phyloP scores from a whole-genome alignment of 2,888 invertebrate species.

The Morpho helenor region DNA sequence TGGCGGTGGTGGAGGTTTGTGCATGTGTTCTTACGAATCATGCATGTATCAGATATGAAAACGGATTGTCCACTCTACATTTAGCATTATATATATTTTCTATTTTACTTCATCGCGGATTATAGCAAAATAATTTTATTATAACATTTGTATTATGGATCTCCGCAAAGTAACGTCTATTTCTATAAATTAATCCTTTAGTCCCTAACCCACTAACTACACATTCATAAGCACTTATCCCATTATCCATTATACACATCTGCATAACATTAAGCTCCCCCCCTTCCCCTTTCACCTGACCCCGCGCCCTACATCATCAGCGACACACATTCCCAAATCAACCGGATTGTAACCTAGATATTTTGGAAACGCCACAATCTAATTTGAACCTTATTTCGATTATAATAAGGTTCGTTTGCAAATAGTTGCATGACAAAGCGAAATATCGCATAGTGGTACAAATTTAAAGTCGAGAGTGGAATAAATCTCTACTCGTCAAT shows the following conservation, averaged over 20 bases:
- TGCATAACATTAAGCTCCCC: constrained; percentile 31
- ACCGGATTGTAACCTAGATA: constrained; percentile 67
- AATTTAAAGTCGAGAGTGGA: constrained; percentile 42
- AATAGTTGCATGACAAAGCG: constrained; percentile 25
- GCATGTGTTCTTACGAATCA: no score
- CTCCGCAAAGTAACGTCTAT: no score
- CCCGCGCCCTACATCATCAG: constrained; percentile 50
- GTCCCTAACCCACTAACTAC: no score
- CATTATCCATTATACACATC: constrained; percentile 29
- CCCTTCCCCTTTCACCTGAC: constrained; percentile 34
- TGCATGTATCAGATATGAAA: no score
- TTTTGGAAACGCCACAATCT: constrained; percentile 40
- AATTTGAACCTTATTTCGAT: constrained; percentile 35
- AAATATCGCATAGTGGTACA: constrained; percentile 28
- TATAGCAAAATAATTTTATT: no score
- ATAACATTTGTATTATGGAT: no score
- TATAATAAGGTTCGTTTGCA: constrained; percentile 29
- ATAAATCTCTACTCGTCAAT: constrained; percentile 41
- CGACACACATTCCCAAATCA: constrained; percentile 67
- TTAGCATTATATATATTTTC: no score
- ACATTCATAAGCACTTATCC: constrained; percentile 18
- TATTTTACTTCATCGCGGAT: no score
- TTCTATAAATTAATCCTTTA: no score
- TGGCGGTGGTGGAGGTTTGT: no score
- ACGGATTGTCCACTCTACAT: no score